Evolutionary conservation across 2,888 invertebrate species (phyloP), one percentile per base, ranked within the genome.

Genomic region (Slavum lentiscoides): DNA sequence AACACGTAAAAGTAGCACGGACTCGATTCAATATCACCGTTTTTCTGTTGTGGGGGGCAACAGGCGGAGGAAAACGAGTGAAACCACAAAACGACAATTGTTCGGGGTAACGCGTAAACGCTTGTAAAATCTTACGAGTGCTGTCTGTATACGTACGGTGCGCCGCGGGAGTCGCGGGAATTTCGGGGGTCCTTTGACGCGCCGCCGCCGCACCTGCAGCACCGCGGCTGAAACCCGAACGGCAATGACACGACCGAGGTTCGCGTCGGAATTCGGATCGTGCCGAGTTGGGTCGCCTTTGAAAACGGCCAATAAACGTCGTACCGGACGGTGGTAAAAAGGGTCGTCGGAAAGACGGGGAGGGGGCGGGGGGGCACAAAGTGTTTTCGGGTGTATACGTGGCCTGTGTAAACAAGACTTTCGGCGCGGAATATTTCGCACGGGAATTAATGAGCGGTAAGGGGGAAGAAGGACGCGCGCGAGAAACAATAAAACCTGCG

Each of bases 361-460:
- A 8, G 39, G 21, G 62, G 13, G 5, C 11, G 61, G 30, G 30
- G 30, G 4, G 61, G 19, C 11, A 53, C 61, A 72, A 80, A 80
- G 72, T 72, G 80, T 80, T 80, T 80, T 72, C 64, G 80, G 80
- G 77, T 70, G 77, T 80, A n/a, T n/a, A 80, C 80, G 69, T 72
- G 72, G 80, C 64, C 72, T 72, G 70, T 72, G 80, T 80, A 80
- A 80, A 80, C 80, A 72, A 80, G 80, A 80, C 77, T 80, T 80
- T 80, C 80, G 58, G 64, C 62, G 66, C 62, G 66, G 77, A 62
- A 77, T 70, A 70, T 77, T 77, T 77, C 69, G 69, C 69, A 70
- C 80, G 80, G 80, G 80, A 80, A 80, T 80, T 75, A 75, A 75
- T 59, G 75, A 67, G 67, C 75, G 19, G 58, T 30, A 70, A 70